Evolutionary conservation across 2,113 vertebrate genomes (phyloP), one percentile per base, ranked within the genome.

Genomic region (Pica pica): DNA sequence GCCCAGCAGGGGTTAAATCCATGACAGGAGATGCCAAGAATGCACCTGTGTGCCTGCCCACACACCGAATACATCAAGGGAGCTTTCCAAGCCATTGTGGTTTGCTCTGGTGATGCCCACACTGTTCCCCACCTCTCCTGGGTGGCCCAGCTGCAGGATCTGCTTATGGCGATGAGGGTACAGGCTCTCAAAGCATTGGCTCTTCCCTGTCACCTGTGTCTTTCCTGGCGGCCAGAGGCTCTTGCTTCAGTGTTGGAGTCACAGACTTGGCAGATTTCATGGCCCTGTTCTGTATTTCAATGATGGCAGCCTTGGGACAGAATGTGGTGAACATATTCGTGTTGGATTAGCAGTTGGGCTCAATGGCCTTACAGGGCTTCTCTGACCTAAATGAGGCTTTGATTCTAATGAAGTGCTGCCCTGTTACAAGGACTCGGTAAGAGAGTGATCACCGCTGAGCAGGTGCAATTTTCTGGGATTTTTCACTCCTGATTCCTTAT

Each of bases 141-240:
- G 10, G 21, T 57, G 18, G 27, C 39, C 49, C 17, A 60, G 53
- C 28, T 23, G 23, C 52, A 63, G 57, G 64, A 50, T 9, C 41
- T 60, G 16, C 21, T 75, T 2, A 0, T 14, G 31, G 23, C 1
- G 4, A 6, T 0, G 1, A 33, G n/a, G 11, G 10, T n/a, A 55
- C 20, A 35, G 46, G 37, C 6, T 2, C 21, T 59, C n/a, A 39
- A 28, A 67, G 14, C n/a, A 15, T 1, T 67, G 60, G 9, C 30
- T n/a, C 35, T 76, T 71, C n/a, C 23, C 31, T 44, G 5, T 35
- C 39, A 83, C 33, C 39, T 56, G 22, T 35, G 26, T 65, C 33
- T 42, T 67, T 59, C 57, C 46, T 55, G 16, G 12, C 22, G 30
- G 18, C 18, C 6, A 4, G 47, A 63, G 35, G 8, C 41, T 68